Evolutionary conservation across 2,797 vertebrate species (phyloP), one percentile per base, ranked within the genome.

Genomic region (Typhlichthys subterraneus): DNA sequence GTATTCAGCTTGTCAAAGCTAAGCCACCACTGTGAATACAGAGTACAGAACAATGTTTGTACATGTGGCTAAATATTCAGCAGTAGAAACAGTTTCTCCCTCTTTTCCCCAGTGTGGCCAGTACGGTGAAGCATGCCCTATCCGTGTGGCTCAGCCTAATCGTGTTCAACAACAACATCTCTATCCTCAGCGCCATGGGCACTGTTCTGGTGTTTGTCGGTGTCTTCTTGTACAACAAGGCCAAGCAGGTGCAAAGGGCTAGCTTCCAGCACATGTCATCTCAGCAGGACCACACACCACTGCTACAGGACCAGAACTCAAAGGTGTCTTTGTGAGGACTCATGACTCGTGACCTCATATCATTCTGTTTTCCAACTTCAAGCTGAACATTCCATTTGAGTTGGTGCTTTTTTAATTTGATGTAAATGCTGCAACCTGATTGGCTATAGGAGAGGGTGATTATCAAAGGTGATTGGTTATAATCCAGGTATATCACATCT

Each of bases 81-180:
- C 13, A 4, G 2, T 2, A 1, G 1, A 6, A n/a, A 7, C 33
- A 2, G 0, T 9, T 58, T 14, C 11, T 9, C 15, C 33, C 17
- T 61, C 53, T 62, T 72, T 31, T 65, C 67, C 52, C 33, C 70
- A 99, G 98, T 5, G 98, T 99, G 3, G 98, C 96, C 68, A 98
- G 97, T 71, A 98, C 97, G 0, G 97, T 97, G 76, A 99, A 99
- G 72, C 98, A 99, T 0, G 98, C 97, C 4, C 66, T 99, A 79
- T 98, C 95, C 0, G 93, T 98, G 59, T 99, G 97, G 98, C 92
- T 99, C 31, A 99, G 97, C 79, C 84, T 99, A 87, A 94, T 99
- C 12, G 87, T 99, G 15, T 99, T 99, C 48, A 95, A 93, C 31
- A 99, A 99, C 90, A 94, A 90, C 23, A 93, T 99, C 82, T 96